phyloP scores from a whole-genome alignment of 2,113 vertebrate genomes.

The Petrocephalus microphthalmus region DNA sequence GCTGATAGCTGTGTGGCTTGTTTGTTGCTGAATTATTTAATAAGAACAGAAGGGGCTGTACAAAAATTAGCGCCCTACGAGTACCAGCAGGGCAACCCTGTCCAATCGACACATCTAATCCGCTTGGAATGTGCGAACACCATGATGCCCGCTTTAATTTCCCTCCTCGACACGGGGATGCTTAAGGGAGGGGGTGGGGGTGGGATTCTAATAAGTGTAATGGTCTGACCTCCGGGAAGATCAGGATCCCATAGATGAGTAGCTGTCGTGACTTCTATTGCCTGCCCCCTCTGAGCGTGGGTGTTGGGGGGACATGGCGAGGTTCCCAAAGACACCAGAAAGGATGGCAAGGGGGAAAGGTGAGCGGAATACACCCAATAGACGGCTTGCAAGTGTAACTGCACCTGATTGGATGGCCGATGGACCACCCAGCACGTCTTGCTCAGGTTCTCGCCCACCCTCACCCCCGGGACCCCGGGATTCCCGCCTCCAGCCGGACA shows the following conservation, averaged over 20 bases:
- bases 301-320: neutral
- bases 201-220: constrained; percentile 42
- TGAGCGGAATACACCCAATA: neutral
- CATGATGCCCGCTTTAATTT: constrained; percentile 41
- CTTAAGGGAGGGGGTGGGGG: constrained; percentile 26
- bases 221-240: constrained; percentile 38
- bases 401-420: neutral
- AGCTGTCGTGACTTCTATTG: neutral
- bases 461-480: neutral
- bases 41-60: neutral
- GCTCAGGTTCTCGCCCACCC: neutral
- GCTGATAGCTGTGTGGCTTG: neutral
- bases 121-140: constrained; percentile 33
- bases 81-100: constrained; percentile 14
- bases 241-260: neutral
- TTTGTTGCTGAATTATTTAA: neutral
- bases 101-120: constrained; percentile 32
- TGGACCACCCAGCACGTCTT: neutral
- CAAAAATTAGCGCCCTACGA: neutral
- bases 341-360: neutral
- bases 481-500: neutral
- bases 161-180: constrained; percentile 23
- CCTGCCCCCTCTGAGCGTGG: neutral
- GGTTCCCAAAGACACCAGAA: neutral
- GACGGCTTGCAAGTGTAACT: neutral